A percentile compares a stretch with the other conserved stretches of the same genome.
These are phyloP conservation scores for Silurus glanis DNA, from an alignment of 2,113 vertebrate genomes.

Conservation along the genomic window DNA sequence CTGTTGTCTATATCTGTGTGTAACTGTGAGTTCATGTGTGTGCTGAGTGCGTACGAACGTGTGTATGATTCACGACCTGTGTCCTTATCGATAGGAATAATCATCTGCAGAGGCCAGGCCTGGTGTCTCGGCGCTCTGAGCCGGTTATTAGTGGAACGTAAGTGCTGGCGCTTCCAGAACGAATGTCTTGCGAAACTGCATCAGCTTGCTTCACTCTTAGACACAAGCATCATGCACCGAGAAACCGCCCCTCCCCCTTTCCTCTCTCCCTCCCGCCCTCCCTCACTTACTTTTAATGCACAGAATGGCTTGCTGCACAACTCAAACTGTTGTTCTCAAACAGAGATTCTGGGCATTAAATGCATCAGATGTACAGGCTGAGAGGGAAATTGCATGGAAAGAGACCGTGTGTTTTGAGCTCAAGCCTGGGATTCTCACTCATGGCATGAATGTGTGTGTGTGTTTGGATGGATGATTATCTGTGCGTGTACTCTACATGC, in stretches of 20 bases:
- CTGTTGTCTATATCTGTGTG: slow-evolving; percentile 13
- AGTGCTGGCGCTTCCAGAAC: slow-evolving; percentile 46
- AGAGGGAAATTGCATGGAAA: slow-evolving; percentile 33
- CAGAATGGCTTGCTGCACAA: slow-evolving; percentile 36
- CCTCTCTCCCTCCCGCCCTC: not conserved
- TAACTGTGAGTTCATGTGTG: not conserved
- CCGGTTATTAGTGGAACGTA: slow-evolving; percentile 62
- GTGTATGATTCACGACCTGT: slow-evolving; percentile 48
- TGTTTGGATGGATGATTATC: slow-evolving; percentile 3
- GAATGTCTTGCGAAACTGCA: slow-evolving; percentile 49
- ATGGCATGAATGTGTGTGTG: slow-evolving; percentile 38
- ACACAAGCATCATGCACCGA: slow-evolving; percentile 42
- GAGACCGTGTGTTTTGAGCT: slow-evolving; percentile 14
- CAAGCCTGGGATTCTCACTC: slow-evolving; percentile 32
- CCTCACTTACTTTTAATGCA: slow-evolving; percentile 43
- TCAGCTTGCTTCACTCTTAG: slow-evolving; percentile 51
- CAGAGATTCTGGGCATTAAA: slow-evolving; percentile 53
- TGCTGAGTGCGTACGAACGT: slow-evolving; percentile 2
- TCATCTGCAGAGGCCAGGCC: slow-evolving; percentile 58
- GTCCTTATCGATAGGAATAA: slow-evolving; percentile 61
- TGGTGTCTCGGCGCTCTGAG: slow-evolving; percentile 61
- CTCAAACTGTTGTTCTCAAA: not conserved
- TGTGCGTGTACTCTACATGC: slow-evolving; percentile 11
- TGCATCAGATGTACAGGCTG: not conserved
- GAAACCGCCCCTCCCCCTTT: not conserved